Base-by-base conservation (phyloP, 2,888 invertebrate genomes). In the Ormyrus nitidulus region DNA sequence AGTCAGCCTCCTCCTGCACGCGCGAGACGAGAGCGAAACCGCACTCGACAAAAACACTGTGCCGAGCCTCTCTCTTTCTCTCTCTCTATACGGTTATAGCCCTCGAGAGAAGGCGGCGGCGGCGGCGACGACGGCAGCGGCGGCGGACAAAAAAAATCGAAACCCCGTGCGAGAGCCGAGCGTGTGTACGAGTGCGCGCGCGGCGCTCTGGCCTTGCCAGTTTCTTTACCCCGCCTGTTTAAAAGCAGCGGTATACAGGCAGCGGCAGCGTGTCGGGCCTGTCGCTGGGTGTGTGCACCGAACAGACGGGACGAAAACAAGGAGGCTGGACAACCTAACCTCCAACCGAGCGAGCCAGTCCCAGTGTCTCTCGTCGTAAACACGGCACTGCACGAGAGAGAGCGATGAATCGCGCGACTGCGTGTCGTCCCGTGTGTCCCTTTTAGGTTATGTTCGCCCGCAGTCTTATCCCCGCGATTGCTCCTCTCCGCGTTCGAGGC, bases 371-470 rank as follows among this genome's bases (percentile, higher is more conserved):
- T 13, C 65, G 9, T 64, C 64, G 6, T n/a, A 48, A 64, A 5
- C 11, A 62, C 10, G 7, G n/a, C 64, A 49, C 19, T 6, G 6
- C n/a, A n/a, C 13, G 48, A n/a, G 34, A 19, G 34, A 59, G 13
- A 59, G 7, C 34, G 34, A 59, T n/a, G 6, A 59, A 59, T 19
- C 11, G 34, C 11, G 34, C 6, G 11, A n/a, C 54, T 10, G 59
- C 49, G 10, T 19, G 34, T 7, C 51, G 53, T 7, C 34, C 9
- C 8, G 44, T 44, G 44, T 44, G 72, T 54, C 54, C 62, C 62
- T 53, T 72, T 72, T 9, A 77, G 77, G 77, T 77, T 77, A 77
- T 71, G 77, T 77, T 54, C 71, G 48, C 62, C 56, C 19, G 48
- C 19, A 13, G 68, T 64, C 68, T 68, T 71, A 59, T 61, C 44